Percentiles rank a stretch among this genome's conserved stretches.
Conservation (phyloP, 2,113 vertebrate species). For the Sterna hirundo region DNA sequence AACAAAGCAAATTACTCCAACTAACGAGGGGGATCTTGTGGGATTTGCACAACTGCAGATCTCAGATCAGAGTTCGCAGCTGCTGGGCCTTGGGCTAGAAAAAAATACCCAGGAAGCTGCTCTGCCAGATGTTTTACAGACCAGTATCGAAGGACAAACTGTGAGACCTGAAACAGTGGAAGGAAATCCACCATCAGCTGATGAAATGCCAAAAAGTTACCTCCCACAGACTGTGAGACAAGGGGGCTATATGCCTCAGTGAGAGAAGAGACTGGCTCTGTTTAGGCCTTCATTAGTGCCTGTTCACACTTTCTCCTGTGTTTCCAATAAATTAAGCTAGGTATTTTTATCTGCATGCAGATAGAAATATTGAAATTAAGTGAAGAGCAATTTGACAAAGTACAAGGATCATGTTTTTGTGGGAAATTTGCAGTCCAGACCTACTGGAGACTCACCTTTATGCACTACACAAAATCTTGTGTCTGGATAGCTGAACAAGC, state of each 20-base stretch:
- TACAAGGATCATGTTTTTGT: slow-evolving; percentile 4
- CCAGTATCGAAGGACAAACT: slow-evolving; percentile 47
- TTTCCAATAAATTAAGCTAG: slow-evolving; percentile 60
- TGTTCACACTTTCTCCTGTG: slow-evolving; percentile 21
- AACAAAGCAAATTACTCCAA: slow-evolving; percentile 17
- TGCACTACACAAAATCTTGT: slow-evolving; percentile 57
- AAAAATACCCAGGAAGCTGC: slow-evolving; percentile 55
- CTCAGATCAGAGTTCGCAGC: slow-evolving; percentile 63
- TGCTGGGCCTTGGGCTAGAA: slow-evolving; percentile 70
- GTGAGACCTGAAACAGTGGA: slow-evolving; percentile 36
- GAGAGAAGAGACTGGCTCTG: slow-evolving; percentile 38
- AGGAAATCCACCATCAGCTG: slow-evolving; percentile 6
- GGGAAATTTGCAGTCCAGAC: slow-evolving; percentile 1
- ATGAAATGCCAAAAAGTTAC: slow-evolving; percentile 81
- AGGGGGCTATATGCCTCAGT: slow-evolving; percentile 91
- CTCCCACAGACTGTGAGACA: slow-evolving; percentile 84
- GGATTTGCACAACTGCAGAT: slow-evolving; percentile 69
- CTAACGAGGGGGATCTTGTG: slow-evolving; percentile 53
- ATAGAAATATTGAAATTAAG: slow-evolving; percentile 28
- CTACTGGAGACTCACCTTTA: slow-evolving; percentile 3
- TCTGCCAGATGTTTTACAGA: slow-evolving; percentile 21
- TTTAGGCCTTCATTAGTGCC: slow-evolving; percentile 41
- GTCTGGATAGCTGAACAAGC: slow-evolving; percentile 13
- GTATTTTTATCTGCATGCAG: slow-evolving; percentile 40
- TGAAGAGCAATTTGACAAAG: background rate